phyloP scores from a whole-genome alignment of 2,113 vertebrate genomes.

The Brachyhypopomus gauderio region DNA sequence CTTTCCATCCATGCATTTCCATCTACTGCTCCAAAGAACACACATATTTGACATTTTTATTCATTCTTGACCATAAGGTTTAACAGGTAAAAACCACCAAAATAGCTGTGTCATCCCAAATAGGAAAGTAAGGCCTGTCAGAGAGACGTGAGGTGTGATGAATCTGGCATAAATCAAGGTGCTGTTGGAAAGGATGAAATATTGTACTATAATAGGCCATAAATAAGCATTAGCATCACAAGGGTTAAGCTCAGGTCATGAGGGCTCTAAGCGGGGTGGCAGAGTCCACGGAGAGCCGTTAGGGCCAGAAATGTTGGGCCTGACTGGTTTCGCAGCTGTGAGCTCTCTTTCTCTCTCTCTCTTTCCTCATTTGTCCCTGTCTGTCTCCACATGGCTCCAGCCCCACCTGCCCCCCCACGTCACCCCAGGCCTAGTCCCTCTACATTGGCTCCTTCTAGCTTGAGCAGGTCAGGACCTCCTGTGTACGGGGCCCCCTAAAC shows the following conservation, averaged over 20 bases:
- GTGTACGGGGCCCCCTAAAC: background rate
- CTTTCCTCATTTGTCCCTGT: constrained; percentile 55
- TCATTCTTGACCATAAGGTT: background rate
- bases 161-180: constrained; percentile 51
- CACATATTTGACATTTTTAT: too few relatives aligned
- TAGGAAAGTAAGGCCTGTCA: background rate
- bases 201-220: constrained; percentile 55
- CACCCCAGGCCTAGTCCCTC: background rate
- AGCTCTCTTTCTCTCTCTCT: constrained; percentile 2
- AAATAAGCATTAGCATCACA: constrained; percentile 59
- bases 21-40: too few relatives aligned
- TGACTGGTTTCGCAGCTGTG: constrained; percentile 62
- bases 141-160: constrained; percentile 44
- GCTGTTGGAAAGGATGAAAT: constrained; percentile 46
- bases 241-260: constrained; percentile 59
- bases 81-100: background rate
- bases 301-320: constrained; percentile 30
- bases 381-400: constrained; percentile 45
- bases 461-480: background rate
- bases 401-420: constrained; percentile 10
- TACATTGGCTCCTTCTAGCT: background rate
- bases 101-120: background rate
- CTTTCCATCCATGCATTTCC: too few relatives aligned
- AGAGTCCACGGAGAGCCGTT: constrained; percentile 42
- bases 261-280: constrained; percentile 45